A percentile compares a stretch with the other conserved stretches of the same genome.
Evolutionary conservation across 2,888 invertebrate species (phyloP).

Genomic region (Yponomeuta evonymella): DNA sequence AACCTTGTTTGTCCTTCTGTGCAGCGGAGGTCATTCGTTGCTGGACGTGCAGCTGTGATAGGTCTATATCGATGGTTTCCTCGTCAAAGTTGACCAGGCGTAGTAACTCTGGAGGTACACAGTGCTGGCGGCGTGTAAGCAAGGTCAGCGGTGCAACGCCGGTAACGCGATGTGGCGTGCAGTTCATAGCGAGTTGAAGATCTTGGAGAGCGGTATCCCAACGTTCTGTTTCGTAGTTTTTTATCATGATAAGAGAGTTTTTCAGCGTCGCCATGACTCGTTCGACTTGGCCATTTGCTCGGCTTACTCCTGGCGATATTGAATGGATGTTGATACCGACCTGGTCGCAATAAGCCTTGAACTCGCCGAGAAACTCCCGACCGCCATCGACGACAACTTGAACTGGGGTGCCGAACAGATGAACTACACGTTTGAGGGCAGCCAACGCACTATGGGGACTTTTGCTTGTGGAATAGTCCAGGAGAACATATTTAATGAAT

Average conservation of each 20-base stretch:
- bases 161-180: constrained; percentile 24
- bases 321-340: constrained; percentile 23
- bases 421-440: constrained; percentile 22
- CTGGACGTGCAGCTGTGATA: constrained; percentile 22
- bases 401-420: constrained; percentile 23
- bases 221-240: constrained; percentile 25
- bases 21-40: constrained; percentile 21
- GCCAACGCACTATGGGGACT: constrained; percentile 17
- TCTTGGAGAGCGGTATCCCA: constrained; percentile 26
- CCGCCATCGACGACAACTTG: constrained; percentile 26
- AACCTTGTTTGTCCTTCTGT: constrained; percentile 22
- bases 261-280: constrained; percentile 23
- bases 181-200: constrained; percentile 28
- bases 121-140: constrained; percentile 23
- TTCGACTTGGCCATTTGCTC: constrained; percentile 28
- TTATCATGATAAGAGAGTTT: constrained; percentile 23
- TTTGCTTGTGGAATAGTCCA: constrained; percentile 1
- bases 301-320: constrained; percentile 26
- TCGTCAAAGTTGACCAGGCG: constrained; percentile 23
- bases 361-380: constrained; percentile 25
- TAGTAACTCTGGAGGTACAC: constrained; percentile 25
- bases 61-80: constrained; percentile 21
- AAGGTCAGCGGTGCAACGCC: constrained; percentile 26
- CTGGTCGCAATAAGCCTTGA: constrained; percentile 22
- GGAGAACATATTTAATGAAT: no score